Evolutionary conservation across 2,797 vertebrate species (phyloP).

Genomic region (Dendrocincla tyrannina): DNA sequence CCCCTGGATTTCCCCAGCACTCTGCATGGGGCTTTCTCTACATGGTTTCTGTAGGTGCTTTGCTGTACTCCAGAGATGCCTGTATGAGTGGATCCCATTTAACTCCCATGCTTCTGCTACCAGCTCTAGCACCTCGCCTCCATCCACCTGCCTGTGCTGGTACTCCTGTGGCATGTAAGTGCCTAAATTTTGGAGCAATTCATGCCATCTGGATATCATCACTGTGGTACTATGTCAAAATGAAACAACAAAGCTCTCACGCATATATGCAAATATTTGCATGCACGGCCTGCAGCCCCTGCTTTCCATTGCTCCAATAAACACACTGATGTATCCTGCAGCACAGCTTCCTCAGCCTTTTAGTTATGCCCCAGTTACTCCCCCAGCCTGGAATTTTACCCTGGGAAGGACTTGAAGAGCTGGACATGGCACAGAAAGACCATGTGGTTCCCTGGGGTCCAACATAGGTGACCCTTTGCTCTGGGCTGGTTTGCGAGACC

Average conservation of each 20-base stretch:
- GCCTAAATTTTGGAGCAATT: background rate
- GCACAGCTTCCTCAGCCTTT: background rate
- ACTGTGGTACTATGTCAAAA: background rate
- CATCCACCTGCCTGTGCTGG: background rate
- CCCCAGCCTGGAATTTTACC: background rate
- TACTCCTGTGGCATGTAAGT: background rate
- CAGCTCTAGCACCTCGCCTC: background rate
- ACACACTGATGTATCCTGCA: background rate
- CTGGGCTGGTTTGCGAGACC: background rate
- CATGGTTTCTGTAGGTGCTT: background rate
- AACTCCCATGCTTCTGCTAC: background rate
- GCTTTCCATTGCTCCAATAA: background rate
- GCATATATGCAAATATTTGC: background rate
- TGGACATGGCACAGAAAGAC: background rate
- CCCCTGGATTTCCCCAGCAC: background rate
- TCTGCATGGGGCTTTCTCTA: rapidly evolving
- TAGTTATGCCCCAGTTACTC: background rate
- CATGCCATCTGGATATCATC: background rate
- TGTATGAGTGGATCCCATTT: background rate
- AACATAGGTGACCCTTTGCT: background rate
- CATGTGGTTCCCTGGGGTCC: background rate
- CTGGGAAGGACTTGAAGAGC: background rate
- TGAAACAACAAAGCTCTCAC: background rate
- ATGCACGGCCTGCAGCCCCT: background rate
- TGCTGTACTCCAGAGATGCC: background rate